These are phyloP conservation scores for Catagonus wagneri DNA, from an alignment of 2,113 vertebrate species.

Conservation along the genomic window DNA sequence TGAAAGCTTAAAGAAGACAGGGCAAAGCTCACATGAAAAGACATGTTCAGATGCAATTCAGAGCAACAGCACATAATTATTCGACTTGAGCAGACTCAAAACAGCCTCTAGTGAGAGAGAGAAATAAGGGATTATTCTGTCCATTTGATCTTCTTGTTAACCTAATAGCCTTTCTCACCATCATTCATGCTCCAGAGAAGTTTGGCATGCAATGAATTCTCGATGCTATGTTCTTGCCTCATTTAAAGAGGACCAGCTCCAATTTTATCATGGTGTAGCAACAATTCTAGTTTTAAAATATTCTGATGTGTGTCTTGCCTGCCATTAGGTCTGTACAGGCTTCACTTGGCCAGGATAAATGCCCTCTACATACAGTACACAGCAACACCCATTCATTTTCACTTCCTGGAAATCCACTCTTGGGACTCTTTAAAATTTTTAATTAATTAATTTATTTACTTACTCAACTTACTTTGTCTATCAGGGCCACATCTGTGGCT, in stretches of 20 bases:
- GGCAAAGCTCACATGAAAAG: constrained; percentile 40
- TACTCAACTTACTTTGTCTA: no score
- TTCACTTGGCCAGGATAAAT: neutral
- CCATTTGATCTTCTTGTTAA: constrained; percentile 44
- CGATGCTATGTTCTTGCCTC: neutral
- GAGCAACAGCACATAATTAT: constrained; percentile 3
- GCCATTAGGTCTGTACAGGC: no score
- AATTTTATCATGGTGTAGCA: neutral
- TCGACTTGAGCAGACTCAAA: neutral
- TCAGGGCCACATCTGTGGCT: no score
- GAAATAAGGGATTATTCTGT: neutral
- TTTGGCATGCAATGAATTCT: neutral
- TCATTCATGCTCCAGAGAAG: neutral
- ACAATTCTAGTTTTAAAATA: neutral
- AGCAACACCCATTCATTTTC: neutral
- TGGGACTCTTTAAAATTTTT: neutral
- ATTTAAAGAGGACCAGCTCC: neutral
- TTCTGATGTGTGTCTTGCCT: neutral
- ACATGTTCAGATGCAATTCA: neutral
- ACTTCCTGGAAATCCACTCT: neutral
- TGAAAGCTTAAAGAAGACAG: neutral
- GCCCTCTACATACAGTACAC: no score
- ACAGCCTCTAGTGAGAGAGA: neutral
- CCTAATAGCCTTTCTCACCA: neutral
- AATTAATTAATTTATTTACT: no score